These are phyloP conservation scores for Xerus inauris DNA, from an alignment of 2,113 vertebrate genomes.

Conservation along the genomic window DNA sequence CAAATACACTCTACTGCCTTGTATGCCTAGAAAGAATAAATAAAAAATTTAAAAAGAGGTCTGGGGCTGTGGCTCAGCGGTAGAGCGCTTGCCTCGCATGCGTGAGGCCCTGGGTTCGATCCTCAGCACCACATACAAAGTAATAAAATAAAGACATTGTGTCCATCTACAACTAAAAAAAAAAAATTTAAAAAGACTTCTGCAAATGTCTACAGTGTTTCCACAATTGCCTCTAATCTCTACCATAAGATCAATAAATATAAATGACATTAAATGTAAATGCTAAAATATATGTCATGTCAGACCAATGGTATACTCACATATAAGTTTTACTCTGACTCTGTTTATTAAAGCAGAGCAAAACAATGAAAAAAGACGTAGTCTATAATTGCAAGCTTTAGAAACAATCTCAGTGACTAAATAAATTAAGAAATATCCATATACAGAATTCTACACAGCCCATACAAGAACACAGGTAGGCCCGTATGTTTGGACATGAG, in stretches of 20 bases:
- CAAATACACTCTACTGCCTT: too few species aligned
- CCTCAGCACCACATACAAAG: too few species aligned
- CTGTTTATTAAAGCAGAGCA: background rate
- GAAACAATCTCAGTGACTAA: background rate
- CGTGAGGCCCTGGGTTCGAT: too few species aligned
- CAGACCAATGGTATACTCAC: background rate
- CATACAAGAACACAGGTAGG: background rate
- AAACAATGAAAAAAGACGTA: background rate
- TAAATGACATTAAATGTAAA: constrained; percentile 2
- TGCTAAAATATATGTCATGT: background rate
- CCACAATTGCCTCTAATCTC: background rate
- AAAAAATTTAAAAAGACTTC: background rate
- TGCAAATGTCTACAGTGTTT: background rate
- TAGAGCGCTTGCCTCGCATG: too few species aligned
- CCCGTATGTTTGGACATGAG: background rate
- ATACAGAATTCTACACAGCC: background rate
- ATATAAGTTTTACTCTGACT: background rate
- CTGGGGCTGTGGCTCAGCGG: too few species aligned
- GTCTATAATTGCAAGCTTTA: background rate
- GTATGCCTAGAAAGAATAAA: too few species aligned
- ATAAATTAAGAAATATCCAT: background rate
- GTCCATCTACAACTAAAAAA: too few species aligned
- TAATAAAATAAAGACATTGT: too few species aligned
- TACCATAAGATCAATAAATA: background rate
- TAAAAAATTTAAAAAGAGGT: background rate